Conservation (phyloP, 2,113 vertebrate genomes). For the Artemisiospiza belli region DNA sequence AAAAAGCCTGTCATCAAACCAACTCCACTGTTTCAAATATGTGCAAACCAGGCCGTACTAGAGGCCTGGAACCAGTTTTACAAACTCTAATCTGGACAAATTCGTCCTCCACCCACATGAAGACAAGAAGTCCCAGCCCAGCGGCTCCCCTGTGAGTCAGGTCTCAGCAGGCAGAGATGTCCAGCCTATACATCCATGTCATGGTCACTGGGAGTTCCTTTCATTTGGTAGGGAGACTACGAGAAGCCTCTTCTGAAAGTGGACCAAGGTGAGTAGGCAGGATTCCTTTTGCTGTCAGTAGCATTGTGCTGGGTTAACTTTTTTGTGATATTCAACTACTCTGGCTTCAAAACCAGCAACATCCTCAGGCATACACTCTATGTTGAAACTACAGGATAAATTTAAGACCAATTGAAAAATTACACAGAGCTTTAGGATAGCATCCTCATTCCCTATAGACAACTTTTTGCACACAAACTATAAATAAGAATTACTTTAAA, state of each 20-base stretch:
- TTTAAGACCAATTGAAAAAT: neutral
- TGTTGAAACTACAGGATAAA: neutral
- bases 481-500: neutral
- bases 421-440: neutral
- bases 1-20: neutral
- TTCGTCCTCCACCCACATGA: neutral
- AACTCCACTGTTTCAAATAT: neutral
- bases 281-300: neutral
- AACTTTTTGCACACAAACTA: neutral
- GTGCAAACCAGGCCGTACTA: neutral
- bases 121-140: neutral
- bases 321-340: neutral
- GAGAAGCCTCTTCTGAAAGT: neutral
- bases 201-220: neutral
- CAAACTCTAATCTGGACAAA: neutral
- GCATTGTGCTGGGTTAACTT: neutral
- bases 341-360: neutral
- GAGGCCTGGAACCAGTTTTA: neutral
- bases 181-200: too few relatives aligned
- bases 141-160: neutral
- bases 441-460: neutral
- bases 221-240: neutral
- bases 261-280: neutral
- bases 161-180: neutral
- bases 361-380: neutral